Evolutionary conservation across 1,140 invertebrate species (phyloP), one percentile per base, ranked within the genome.

Genomic region (Eriocheir sinensis): DNA sequence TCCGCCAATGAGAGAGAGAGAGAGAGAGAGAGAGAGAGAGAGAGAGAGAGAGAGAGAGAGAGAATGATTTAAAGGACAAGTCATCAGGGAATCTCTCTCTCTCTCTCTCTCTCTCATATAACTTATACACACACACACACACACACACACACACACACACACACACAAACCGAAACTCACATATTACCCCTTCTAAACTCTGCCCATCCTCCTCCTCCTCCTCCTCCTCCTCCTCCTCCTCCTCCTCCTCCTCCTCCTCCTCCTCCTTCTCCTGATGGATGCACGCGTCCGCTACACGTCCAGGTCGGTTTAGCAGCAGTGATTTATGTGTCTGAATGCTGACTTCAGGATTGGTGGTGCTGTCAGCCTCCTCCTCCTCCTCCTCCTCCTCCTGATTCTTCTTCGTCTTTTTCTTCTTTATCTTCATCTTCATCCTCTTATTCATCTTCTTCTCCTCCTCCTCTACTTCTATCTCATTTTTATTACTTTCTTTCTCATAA

Each of bases 1-100:
- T n/a, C n/a, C n/a, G n/a, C n/a, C n/a, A 48, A 48, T 8, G 44
- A 48, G 44, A 48, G 15, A 48, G 44, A 48, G 15, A 48, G 44
- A 48, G 44, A 48, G 44, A 48, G 44, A 48, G 44, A 48, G 44
- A 48, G 44, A 48, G 53, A 72, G 53, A 72, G 53, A 72, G 53
- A 72, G 53, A 72, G 53, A 72, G 53, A 72, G 53, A 72, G 53
- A 72, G 53, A 72, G 53, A 72, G 53, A 72, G 53, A 72, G 53
- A 72, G 53, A 72, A 48, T 48, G n/a, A n/a, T n/a, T n/a, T n/a
- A n/a, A n/a, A n/a, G n/a, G n/a, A n/a, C n/a, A n/a, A n/a, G n/a
- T n/a, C n/a, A n/a, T n/a, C n/a, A n/a, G n/a, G n/a, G n/a, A n/a
- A n/a, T n/a, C n/a, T n/a, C n/a, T n/a, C n/a, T n/a, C n/a, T n/a